Evolutionary conservation across 2,888 invertebrate genomes (phyloP).

Genomic region (Odontomyia ornata): DNA sequence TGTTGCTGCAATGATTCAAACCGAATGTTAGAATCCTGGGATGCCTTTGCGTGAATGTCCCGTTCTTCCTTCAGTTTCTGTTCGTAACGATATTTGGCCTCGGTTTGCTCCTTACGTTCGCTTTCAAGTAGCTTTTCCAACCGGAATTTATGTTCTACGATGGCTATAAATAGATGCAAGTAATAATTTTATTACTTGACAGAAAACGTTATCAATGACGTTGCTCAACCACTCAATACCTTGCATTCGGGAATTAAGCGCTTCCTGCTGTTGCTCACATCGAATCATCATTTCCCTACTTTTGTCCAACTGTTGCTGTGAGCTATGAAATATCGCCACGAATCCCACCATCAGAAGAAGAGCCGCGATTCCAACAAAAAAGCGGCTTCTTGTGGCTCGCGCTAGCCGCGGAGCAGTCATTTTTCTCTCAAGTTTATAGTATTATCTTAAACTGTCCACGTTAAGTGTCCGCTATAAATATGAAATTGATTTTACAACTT

Average conservation of each 20-base stretch:
- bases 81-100: conserved; percentile 65
- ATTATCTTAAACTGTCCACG: no score
- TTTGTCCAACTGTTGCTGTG: conserved; percentile 68
- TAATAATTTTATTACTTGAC: neutral
- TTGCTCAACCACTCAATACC: conserved; percentile 60
- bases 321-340: conserved; percentile 69
- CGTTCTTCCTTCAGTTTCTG: conserved; percentile 66
- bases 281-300: conserved; percentile 65
- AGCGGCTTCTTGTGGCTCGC: conserved; percentile 69
- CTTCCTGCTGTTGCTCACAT: conserved; percentile 70
- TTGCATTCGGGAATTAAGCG: conserved; percentile 69
- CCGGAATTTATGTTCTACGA: conserved; percentile 68
- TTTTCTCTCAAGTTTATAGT: conserved; percentile 36
- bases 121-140: conserved; percentile 68
- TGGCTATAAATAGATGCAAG: conserved; percentile 62
- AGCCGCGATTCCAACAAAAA: conserved; percentile 67
- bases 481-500: neutral
- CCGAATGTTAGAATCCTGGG: conserved; percentile 66
- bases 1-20: conserved; percentile 68
- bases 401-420: conserved; percentile 68
- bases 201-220: neutral
- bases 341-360: conserved; percentile 66
- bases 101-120: conserved; percentile 68
- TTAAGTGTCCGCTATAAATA: neutral
- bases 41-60: conserved; percentile 65